Evolutionary conservation across 2,888 invertebrate genomes (phyloP).

Genomic region (Eurytoma californica): DNA sequence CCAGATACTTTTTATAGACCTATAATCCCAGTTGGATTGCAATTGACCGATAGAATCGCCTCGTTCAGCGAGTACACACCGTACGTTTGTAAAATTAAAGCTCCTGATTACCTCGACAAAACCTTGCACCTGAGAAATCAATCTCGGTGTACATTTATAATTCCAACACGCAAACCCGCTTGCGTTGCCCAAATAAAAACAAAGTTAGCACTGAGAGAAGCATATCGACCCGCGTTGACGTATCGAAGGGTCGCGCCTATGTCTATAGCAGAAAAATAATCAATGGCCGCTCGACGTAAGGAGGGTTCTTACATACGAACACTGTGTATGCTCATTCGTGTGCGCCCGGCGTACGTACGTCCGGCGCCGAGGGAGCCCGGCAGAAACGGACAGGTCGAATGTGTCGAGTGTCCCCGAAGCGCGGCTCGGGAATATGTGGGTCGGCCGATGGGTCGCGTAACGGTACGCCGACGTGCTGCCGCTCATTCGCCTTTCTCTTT

Average conservation of each 20-base stretch:
- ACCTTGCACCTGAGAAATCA: too few relatives aligned
- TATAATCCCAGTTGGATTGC: background rate
- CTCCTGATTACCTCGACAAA: too few relatives aligned
- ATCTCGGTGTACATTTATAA: too few relatives aligned
- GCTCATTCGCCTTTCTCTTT: constrained; percentile 53
- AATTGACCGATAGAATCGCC: too few relatives aligned
- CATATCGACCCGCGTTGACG: background rate
- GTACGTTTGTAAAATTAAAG: too few relatives aligned
- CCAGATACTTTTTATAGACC: too few relatives aligned
- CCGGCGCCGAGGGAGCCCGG: background rate
- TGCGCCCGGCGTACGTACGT: background rate
- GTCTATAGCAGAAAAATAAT: constrained; percentile 35
- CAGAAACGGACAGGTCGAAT: constrained; percentile 25
- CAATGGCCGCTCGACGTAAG: constrained; percentile 34
- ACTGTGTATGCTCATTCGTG: background rate
- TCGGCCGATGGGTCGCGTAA: constrained; percentile 72
- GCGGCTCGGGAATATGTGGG: constrained; percentile 61
- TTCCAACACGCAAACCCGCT: background rate
- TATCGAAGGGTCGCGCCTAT: background rate
- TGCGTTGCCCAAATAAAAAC: background rate
- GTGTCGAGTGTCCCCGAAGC: constrained; percentile 48
- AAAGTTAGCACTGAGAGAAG: background rate
- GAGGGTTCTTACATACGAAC: constrained; percentile 9
- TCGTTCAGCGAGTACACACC: too few relatives aligned
- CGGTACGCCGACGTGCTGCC: constrained; percentile 63